Evolutionary conservation across 2,113 vertebrate species (phyloP).

Genomic region (Brachyhypopomus occidentalis): DNA sequence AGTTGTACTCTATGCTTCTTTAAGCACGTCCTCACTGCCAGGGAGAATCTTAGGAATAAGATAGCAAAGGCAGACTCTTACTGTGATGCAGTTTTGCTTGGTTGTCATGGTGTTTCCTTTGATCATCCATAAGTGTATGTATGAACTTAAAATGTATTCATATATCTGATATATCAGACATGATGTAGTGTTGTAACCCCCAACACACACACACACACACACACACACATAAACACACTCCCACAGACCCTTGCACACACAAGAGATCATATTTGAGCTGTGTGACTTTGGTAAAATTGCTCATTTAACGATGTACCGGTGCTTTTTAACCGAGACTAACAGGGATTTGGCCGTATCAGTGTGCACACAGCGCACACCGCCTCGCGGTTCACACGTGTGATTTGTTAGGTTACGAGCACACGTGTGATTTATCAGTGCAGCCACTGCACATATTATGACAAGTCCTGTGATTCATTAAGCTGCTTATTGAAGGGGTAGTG

Average conservation of each 20-base stretch:
- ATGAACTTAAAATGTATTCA: too few relatives aligned
- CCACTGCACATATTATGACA: not conserved
- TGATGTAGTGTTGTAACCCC: not conserved
- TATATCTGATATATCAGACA: not conserved
- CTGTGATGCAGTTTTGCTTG: too few relatives aligned
- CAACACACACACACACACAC: not conserved
- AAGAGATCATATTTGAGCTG: not conserved
- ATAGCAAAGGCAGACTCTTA: not conserved
- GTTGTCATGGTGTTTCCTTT: too few relatives aligned
- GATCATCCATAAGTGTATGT: too few relatives aligned
- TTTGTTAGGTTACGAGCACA: not conserved
- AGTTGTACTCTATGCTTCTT: not conserved
- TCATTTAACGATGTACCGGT: not conserved
- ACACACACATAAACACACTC: too few relatives aligned
- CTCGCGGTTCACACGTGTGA: not conserved
- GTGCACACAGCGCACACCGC: not conserved
- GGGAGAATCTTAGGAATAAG: not conserved
- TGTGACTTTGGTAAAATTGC: not conserved
- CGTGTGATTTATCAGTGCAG: conserved; percentile 6
- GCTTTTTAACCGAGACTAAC: conserved; percentile 6
- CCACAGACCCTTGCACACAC: conserved; percentile 26
- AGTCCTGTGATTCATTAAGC: not conserved
- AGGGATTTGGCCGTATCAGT: not conserved
- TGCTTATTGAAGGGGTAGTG: not conserved
- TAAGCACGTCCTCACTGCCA: not conserved